Base-by-base conservation (phyloP, 2,888 invertebrate genomes). In the Chrysolina haemoptera region DNA sequence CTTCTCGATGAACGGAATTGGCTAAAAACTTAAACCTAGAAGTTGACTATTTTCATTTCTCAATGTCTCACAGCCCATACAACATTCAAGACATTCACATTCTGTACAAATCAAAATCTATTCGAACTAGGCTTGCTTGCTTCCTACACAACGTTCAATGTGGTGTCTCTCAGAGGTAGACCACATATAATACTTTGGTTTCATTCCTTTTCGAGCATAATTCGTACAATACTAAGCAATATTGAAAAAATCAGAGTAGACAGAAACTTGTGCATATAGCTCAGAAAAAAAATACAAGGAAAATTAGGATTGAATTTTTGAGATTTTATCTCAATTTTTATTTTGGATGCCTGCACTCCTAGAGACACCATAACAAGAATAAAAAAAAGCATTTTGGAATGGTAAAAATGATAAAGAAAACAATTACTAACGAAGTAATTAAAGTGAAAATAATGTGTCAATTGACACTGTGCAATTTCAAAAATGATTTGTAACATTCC, bases 61-160 rank as follows among this genome's bases (percentile, higher is more conserved):
- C 65, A 67, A 73, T 70, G 70, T 77, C 75, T 80, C 79, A 81
- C 80, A 81, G 80, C 80, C 80, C 80, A 81, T 78, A 77, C 79
- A 80, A 81, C 75, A 78, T 77, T 76, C 70, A 74, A 71, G 66
- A 76, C 71, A 76, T 76, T 71, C 76, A 73, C 65, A 69, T 74
- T 18, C 41, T 62, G 22, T 46, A 48, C 27, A 40, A 62, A 70
- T 70, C 10, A 41, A 64, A 64, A 64, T 5, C 41, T 64, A 48
- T 48, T n/a, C 8, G 48, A 48, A 48, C 16, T 48, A 48, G 3
- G 14, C 63, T 18, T 18, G 11, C 14, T 20, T n/a, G 20, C 41
- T 64, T 43, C 16, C 43, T 22, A 48, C 48, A 20, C n/a, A 50
- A 65, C 10, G 14, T 22, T 46, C 8, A 10, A 35, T 20, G 14